phyloP scores from a whole-genome alignment of 2,888 invertebrate species.

The Xanthorhoe spadicearia region DNA sequence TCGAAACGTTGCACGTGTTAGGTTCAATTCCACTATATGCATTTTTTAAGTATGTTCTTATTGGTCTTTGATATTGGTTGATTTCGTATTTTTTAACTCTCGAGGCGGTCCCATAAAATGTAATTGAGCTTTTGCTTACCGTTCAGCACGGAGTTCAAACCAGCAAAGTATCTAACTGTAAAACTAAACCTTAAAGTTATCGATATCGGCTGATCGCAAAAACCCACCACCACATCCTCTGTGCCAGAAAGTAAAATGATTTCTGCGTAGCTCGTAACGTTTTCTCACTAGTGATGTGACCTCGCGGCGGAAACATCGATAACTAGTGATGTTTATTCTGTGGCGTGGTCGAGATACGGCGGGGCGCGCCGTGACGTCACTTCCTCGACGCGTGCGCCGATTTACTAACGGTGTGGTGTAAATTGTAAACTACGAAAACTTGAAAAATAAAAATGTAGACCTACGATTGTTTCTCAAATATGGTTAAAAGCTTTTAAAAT shows the following conservation, averaged over 20 bases:
- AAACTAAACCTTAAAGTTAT: slow-evolving; percentile 18
- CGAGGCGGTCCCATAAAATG: no score
- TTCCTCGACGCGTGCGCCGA: slow-evolving; percentile 74
- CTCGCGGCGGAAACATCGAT: slow-evolving; percentile 58
- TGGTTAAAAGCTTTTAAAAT: no score
- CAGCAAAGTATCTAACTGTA: background rate
- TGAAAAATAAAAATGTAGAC: no score
- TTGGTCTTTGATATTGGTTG: no score
- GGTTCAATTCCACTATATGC: no score
- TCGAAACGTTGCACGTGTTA: background rate
- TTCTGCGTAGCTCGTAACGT: slow-evolving; percentile 33
- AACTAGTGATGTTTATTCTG: slow-evolving; percentile 30
- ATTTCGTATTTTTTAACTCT: no score
- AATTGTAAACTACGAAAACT: background rate
- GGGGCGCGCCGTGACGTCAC: slow-evolving; percentile 70
- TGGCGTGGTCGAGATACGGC: slow-evolving; percentile 58
- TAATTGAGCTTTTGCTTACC: no score
- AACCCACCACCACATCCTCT: slow-evolving; percentile 23
- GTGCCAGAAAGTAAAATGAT: slow-evolving; percentile 36
- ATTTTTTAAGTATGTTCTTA: no score
- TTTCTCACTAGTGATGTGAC: slow-evolving; percentile 44
- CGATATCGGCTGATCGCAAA: slow-evolving; percentile 18
- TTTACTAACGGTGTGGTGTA: slow-evolving; percentile 45
- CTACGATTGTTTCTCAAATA: no score
- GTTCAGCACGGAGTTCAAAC: background rate